Base-by-base conservation (phyloP, 1,140 invertebrate species). In the Zaprionus capensis region DNA sequence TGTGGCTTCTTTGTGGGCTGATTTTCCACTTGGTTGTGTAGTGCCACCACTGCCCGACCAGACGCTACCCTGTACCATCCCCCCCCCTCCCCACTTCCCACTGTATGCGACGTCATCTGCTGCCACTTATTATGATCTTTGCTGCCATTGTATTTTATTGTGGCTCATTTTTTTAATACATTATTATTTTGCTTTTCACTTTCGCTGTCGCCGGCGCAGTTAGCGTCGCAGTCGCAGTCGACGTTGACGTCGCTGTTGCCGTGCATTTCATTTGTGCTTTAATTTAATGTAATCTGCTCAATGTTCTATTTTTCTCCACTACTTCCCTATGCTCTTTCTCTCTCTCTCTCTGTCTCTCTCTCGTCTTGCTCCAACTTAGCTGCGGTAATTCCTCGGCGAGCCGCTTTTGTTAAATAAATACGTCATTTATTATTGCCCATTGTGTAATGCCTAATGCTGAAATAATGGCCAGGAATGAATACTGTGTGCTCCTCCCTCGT, bases 251-350 rank as follows among this genome's bases (percentile, higher is more conserved):
- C 51, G 22, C 61, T 41, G 76, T 63, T 41, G 53, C 31, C 61
- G 57, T 69, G 72, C 72, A 65, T 76, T 81, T 80, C 72, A 81
- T 80, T 81, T 85, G 78, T 81, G 73, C 58, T 55, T 76, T 74
- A 82, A 87, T 82, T 87, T 74, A 87, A 74, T 76, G 66, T 72
- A 77, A 82, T 76, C 76, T 73, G 63, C 55, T 70, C 66, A 80
- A 80, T 75, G 67, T 79, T 79, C 68, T 82, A 79, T 63, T 78
- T 66, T 44, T 55, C 7, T 58, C 20, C 56, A 9, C 31, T 46
- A 22, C 22, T 36, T 41, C 38, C 4, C 15, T 31, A 11, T 31
- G 31, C 31, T 11, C 31, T 11, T 7, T 31, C 28, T 31, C 2
- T 31, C 9, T 31, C 31, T 31, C 31, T 31, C 31, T 31, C 9